Percentiles rank a stretch among this genome's conserved stretches.
Evolutionary conservation across 2,888 invertebrate genomes (phyloP).

Genomic region (Eilema depressum): DNA sequence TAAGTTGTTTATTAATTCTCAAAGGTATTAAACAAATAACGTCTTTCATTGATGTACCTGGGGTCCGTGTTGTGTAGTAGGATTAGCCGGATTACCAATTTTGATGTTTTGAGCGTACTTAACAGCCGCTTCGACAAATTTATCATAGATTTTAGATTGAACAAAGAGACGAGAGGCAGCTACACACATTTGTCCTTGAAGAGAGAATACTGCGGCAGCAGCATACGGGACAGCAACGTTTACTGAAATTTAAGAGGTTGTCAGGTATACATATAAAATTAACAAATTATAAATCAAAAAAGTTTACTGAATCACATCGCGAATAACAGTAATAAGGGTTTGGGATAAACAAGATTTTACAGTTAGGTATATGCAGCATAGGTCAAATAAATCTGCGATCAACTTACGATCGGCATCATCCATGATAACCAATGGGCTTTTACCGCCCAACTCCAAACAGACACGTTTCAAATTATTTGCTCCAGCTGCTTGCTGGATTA

Average conservation of each 20-base stretch:
- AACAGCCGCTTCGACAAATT: conserved; percentile 91
- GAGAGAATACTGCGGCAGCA: conserved; percentile 16
- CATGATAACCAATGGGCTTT: conserved; percentile 94
- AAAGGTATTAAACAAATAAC: background rate
- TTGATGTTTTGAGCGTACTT: conserved; percentile 88
- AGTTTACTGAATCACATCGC: too few relatives aligned
- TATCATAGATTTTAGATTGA: conserved; percentile 88
- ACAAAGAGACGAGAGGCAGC: conserved; percentile 20
- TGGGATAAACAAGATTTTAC: too few relatives aligned
- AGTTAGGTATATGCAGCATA: background rate
- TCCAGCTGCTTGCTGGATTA: conserved; percentile 90
- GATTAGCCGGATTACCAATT: conserved; percentile 91
- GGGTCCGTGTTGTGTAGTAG: conserved; percentile 53
- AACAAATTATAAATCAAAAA: too few relatives aligned
- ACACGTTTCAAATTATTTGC: conserved; percentile 92
- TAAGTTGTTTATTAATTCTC: background rate
- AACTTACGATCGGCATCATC: conserved; percentile 91
- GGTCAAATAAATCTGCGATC: background rate
- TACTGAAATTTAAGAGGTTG: conserved; percentile 5
- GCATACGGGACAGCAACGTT: conserved; percentile 17
- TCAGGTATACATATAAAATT: background rate
- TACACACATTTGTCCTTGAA: conserved; percentile 18
- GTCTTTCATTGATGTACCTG: conserved; percentile 4
- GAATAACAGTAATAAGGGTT: too few relatives aligned
- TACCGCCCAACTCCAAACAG: conserved; percentile 95